Base-by-base conservation (phyloP, 2,888 invertebrate genomes). In the Drosophila meridionalis region DNA sequence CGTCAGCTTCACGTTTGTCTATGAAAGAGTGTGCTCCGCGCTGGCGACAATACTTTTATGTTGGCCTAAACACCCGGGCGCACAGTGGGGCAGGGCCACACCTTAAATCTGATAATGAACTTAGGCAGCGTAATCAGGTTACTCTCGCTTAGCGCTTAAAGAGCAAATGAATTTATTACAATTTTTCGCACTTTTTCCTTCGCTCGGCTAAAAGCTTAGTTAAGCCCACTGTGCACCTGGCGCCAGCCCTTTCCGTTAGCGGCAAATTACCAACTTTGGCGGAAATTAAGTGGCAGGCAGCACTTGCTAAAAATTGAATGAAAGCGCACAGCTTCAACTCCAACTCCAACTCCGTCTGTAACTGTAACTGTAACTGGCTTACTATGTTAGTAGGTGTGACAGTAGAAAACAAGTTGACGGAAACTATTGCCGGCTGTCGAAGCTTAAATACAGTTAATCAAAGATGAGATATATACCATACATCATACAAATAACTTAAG, bases 261-360 rank as follows among this genome's bases (percentile, higher is more conserved):
- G 69, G 87, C 76, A 87, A 83, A 87, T 84, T 87, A 87, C 83
- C 69, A 83, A 87, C 83, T 87, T 87, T 76, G 72, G 74, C 73
- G 87, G 83, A 84, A 84, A 84, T 84, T 85, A 84, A 84, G 84
- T 85, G 83, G 86, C 84, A 87, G 78, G 63, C 78, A 65, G 70
- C 63, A 61, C 73, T 77, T 60, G 67, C 65, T 72, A 73, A 81
- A 80, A 77, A 84, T 74, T 81, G 68, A 84, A 87, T 84, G 76
- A 84, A 64, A 53, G 48, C 53, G 58, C 53, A 40, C 32, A 26
- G 57, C 61, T 75, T 42, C 55, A 77, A 64, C 77, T 60, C 4
- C 30, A 73, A 43, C 38, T 38, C 1, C 50, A 61, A 43, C 40
- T 26, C 5, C 26, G 63, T 42, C 43, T 45, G 9, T 36, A 61